Evolutionary conservation across 1,140 invertebrate genomes (phyloP), one percentile per base, ranked within the genome.

Genomic region (Meloidogyne exigua): DNA sequence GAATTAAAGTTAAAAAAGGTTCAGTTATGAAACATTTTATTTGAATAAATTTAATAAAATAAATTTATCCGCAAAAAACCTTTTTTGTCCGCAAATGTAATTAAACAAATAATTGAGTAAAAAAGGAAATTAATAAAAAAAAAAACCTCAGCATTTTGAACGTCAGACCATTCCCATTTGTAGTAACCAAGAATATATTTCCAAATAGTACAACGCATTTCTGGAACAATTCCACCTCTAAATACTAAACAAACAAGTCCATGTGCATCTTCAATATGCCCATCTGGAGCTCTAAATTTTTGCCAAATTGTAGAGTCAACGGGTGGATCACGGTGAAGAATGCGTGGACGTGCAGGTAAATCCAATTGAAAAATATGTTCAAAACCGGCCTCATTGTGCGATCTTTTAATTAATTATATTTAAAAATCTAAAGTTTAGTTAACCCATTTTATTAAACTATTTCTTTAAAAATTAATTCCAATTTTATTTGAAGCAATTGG

Each of bases 151-250:
- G 89, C 87, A 82, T 94, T 90, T 86, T 95, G 91, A 68, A 90
- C 87, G 75, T 91, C 89, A 0, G 92, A 94, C 68, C 92, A 92
- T 77, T 92, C 89, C 94, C 94, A 96, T 0, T 92, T 91, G 87
- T 93, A 93, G 85, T 94, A 95, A 80, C 92, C 92, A 7, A 99
- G 90, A 11, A 98, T 90, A 89, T 93, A 98, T 87, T 96, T 98
- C 96, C 96, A 99, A 0, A 96, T 93, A 85, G 94, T 92, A 42
- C 91, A 89, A 25, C 95, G 89, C 75, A 98, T 89, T 23, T 90
- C 90, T 28, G 72, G 67, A 57, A 44, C 69, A 15, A 86, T 49
- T 62, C 86, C 85, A 63, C 85, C 85, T 25, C 86, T 75, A 66
- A 87, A 87, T 15, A 87, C 76, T 21, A 86, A 71, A 68, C 72